Base-by-base conservation (phyloP, 2,113 vertebrate genomes). In the Corythaeola cristata region DNA sequence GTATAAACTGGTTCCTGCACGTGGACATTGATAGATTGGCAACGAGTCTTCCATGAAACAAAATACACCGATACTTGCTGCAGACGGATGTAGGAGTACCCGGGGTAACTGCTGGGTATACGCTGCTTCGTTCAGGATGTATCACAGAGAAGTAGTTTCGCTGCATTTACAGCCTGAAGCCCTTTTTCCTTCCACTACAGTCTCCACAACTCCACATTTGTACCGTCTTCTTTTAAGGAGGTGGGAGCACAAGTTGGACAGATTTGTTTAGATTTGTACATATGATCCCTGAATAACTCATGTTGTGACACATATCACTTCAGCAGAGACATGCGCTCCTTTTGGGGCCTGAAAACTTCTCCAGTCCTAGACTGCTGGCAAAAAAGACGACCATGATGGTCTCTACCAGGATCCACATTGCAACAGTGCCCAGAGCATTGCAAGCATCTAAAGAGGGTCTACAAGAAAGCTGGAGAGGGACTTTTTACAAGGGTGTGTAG, bases 271-370 rank as follows among this genome's bases (percentile, higher is more conserved):
- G 73, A 81, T 87, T 89, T 85, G 76, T 92, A 59, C 39, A n/a
- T 88, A 49, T 9, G 64, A 94, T 86, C 89, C 69, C 92, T 26
- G 84, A 89, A 79, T 89, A 95, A 87, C 69, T 94, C 69, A 66
- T 62, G 71, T 60, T 95, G 77, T 96, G 94, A 93, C 89, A 95
- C 39, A 14, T 19, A 78, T 78, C 87, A 62, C 71, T 87, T 60
- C 81, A 91, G 74, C 52, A 76, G 80, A 84, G 79, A 87, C 59
- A 33, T 10, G 37, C 5, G 5, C 30, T 93, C 81, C 66, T 76
- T 85, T 81, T 52, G 24, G 47, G 85, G 50, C 23, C 47, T 56
- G 55, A 85, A 82, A 93, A 80, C 58, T 82, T 85, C 75, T 66
- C 74, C 37, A 66, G 41, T 30, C 55, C 30, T 23, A 27, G 49